These are phyloP conservation scores for Acridotheres tristis DNA, from an alignment of 2,797 vertebrate species.

Conservation along the genomic window DNA sequence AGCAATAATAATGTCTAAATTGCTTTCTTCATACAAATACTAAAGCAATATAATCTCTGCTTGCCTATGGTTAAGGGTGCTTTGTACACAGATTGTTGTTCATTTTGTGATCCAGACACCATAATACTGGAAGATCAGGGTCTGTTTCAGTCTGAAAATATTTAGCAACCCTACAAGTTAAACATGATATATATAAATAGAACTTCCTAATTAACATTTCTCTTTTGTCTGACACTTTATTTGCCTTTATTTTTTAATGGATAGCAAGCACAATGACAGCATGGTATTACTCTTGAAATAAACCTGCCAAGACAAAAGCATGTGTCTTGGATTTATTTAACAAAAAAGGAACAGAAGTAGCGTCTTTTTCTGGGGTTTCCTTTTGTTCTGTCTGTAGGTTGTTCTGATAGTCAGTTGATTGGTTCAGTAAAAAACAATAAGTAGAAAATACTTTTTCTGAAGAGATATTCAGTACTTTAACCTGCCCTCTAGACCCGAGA, in stretches of 20 bases:
- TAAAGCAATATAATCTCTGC: background rate
- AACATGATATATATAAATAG: constrained; percentile 30
- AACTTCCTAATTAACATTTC: constrained; percentile 60
- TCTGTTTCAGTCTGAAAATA: constrained; percentile 8
- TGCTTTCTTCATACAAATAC: constrained; percentile 30
- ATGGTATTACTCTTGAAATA: constrained; percentile 25
- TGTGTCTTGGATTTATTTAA: constrained; percentile 25
- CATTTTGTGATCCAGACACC: constrained; percentile 13
- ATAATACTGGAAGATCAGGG: constrained; percentile 8
- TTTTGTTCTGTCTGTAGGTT: constrained; percentile 56
- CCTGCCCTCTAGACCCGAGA: constrained; percentile 84
- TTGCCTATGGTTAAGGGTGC: background rate
- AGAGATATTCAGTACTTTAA: constrained; percentile 80
- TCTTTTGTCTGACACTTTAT: constrained; percentile 57
- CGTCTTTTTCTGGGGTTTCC: background rate
- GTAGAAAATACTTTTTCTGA: constrained; percentile 79
- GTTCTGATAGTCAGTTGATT: constrained; percentile 81
- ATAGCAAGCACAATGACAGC: constrained; percentile 27
- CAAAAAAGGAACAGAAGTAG: constrained; percentile 25
- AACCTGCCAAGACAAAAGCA: constrained; percentile 55
- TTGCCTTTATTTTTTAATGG: constrained; percentile 9
- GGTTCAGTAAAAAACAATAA: constrained; percentile 87
- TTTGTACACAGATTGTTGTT: constrained; percentile 43
- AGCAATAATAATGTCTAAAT: background rate
- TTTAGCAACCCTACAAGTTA: constrained; percentile 28